Base-by-base conservation (phyloP, 2,797 vertebrate genomes). In the Euphonia xanthogaster region DNA sequence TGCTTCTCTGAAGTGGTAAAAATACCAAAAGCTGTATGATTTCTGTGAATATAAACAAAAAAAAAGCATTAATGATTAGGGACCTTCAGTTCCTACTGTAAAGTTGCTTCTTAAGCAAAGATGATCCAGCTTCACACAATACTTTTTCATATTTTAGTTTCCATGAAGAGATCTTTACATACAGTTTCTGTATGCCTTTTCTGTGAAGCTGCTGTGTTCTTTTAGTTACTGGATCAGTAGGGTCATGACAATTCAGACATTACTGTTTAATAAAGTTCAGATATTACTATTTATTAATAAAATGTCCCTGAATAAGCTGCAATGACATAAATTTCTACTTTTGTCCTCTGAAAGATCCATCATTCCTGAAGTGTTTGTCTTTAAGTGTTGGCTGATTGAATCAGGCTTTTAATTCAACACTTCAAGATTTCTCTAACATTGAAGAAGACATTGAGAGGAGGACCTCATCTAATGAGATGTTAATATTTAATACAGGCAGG, bases 401-500 rank as follows among this genome's bases (percentile, higher is more conserved):
- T 66, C 58, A 82, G 31, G 17, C 62, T 81, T 86, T 90, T 93
- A 75, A 63, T 87, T 85, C 67, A 81, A 28, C 24, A 33, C 47
- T 58, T 78, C 4, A 39, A 44, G 44, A 40, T 71, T 71, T 54
- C 58, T 90, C 7, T 67, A 65, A 48, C 2, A 9, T 48, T 48
- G 1, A 5, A 63, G 37, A 89, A 81, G 80, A n/a, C 28, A 30
- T 6, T 47, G 40, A 16, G 42, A 42, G 5, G 3, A 45, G 35
- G 22, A 51, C 30, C 30, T 87, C 45, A 55, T 90, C 61, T 89
- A 85, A 85, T 79, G 62, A 70, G 60, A 57, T 67, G n/a, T 84
- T 66, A 78, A 61, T 81, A 90, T 92, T 93, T 93, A 88, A 75
- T 92, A 71, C 6, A 67, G 71, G 35, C 71, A 92, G 77, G 75